phyloP scores from a whole-genome alignment of 2,888 invertebrate species.

The Parthenolecanium corni region DNA sequence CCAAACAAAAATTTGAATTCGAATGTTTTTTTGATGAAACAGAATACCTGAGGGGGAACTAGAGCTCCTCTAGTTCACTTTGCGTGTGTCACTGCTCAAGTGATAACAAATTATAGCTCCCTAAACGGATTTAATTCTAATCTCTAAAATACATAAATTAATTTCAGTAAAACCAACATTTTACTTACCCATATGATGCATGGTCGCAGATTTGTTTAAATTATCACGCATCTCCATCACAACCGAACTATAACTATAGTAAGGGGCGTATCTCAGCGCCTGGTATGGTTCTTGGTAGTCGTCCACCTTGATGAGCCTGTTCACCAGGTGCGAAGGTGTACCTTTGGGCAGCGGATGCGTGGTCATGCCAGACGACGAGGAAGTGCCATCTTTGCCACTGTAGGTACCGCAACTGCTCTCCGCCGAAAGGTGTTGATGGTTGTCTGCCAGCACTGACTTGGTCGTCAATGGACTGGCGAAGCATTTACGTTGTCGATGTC shows the following conservation, averaged over 20 bases:
- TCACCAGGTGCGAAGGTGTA: conserved; percentile 11
- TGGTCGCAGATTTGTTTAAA: conserved; percentile 35
- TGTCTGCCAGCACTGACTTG: conserved; percentile 41
- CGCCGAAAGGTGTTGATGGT: conserved; percentile 32
- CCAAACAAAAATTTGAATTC: too few species aligned
- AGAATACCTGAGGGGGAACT: too few species aligned
- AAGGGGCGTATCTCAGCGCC: conserved; percentile 60
- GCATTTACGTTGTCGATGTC: conserved; percentile 59
- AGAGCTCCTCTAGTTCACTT: too few species aligned
- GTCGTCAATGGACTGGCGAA: conserved; percentile 58
- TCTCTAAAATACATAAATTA: too few species aligned
- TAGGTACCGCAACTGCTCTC: conserved; percentile 37
- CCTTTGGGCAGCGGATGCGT: conserved; percentile 38
- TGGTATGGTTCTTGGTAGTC: conserved; percentile 72
- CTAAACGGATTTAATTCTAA: too few species aligned
- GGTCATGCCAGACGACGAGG: conserved; percentile 36
- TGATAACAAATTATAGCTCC: too few species aligned
- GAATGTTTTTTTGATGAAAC: too few species aligned
- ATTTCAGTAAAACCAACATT: too few species aligned
- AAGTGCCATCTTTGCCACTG: conserved; percentile 39
- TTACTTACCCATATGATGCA: conserved; percentile 20
- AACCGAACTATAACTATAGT: conserved; percentile 63
- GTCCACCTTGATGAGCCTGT: conserved; percentile 50
- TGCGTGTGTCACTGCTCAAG: too few species aligned
- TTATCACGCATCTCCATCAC: conserved; percentile 49